Percentiles rank a stretch among this genome's conserved stretches.
These are phyloP conservation scores for Aphelinus certus DNA, from an alignment of 1,140 invertebrate genomes.

Conservation along the genomic window DNA sequence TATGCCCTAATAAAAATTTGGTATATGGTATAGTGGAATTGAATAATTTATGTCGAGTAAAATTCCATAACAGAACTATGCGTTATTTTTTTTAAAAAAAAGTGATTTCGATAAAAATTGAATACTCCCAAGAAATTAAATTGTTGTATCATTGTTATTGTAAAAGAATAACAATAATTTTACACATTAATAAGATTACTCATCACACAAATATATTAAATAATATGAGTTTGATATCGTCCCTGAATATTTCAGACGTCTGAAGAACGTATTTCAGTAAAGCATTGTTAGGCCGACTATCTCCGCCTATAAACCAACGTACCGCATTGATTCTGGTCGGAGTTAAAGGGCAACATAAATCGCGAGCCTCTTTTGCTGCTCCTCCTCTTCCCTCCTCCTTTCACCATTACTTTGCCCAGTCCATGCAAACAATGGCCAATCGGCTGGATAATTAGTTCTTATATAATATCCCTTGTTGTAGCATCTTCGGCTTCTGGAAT, in stretches of 20 bases:
- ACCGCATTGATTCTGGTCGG: not conserved
- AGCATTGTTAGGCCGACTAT: conserved; percentile 12
- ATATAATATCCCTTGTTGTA: not conserved
- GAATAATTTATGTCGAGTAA: too few relatives aligned
- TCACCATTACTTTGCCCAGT: not conserved
- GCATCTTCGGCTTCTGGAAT: conserved; percentile 14
- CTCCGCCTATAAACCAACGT: conserved; percentile 16
- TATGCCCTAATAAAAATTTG: too few relatives aligned
- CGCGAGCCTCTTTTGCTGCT: not conserved
- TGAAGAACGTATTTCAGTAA: conserved; percentile 12
- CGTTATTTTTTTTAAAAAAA: too few relatives aligned
- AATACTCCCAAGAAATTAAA: too few relatives aligned
- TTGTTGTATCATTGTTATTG: too few relatives aligned
- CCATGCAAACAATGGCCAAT: conserved; percentile 1
- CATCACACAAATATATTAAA: too few relatives aligned
- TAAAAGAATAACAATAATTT: too few relatives aligned
- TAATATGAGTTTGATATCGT: not conserved
- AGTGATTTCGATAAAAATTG: too few relatives aligned
- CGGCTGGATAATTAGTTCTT: conserved; percentile 15
- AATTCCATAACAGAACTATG: too few relatives aligned
- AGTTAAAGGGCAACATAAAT: conserved; percentile 15
- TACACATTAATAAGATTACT: too few relatives aligned
- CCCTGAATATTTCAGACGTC: conserved; percentile 9
- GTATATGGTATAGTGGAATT: too few relatives aligned
- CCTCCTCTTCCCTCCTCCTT: not conserved